phyloP scores from a whole-genome alignment of 2,113 vertebrate species.

The Oreochromis niloticus region DNA sequence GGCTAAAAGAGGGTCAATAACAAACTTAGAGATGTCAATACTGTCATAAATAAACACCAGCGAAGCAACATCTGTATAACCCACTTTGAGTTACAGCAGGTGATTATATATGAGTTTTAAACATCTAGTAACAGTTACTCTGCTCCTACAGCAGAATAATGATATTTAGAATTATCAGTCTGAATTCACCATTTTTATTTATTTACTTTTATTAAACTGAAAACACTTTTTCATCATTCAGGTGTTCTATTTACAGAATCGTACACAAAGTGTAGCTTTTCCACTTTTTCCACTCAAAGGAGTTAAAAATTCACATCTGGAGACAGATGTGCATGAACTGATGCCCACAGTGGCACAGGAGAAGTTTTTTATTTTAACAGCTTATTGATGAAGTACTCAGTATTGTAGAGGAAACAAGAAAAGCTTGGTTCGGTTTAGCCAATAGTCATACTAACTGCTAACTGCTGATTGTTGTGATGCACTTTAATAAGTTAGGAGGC shows the following conservation, averaged over 20 bases:
- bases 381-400: no score
- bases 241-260: no score
- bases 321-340: neutral
- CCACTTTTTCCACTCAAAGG: neutral
- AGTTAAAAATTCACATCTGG: neutral
- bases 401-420: no score
- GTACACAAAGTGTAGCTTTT: no score
- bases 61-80: neutral
- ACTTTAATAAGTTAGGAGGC: no score
- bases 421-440: no score
- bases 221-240: neutral
- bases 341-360: no score
- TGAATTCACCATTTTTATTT: no score
- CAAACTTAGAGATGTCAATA: accelerated
- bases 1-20: neutral
- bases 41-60: neutral
- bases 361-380: no score
- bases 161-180: neutral
- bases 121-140: neutral
- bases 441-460: no score
- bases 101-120: neutral
- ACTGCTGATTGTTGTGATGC: no score
- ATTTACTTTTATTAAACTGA: neutral
- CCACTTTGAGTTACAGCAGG: neutral
- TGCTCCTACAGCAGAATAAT: no score